A percentile compares a stretch with the other conserved stretches of the same genome.
Evolutionary conservation across 2,797 vertebrate species (phyloP).

Genomic region (Choloepus didactylus): DNA sequence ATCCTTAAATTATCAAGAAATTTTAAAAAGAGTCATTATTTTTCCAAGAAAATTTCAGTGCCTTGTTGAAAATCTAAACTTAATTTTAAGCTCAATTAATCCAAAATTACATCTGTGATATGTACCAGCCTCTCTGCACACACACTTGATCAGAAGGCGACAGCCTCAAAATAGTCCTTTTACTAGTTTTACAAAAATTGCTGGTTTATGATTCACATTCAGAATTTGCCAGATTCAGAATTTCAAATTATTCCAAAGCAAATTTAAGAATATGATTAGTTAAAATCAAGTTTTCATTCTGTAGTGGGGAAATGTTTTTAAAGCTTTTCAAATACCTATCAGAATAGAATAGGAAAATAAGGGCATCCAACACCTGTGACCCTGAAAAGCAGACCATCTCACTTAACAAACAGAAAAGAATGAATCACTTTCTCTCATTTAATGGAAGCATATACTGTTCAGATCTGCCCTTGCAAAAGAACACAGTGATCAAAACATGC

Average conservation of each 20-base stretch:
- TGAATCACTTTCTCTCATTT: constrained; percentile 31
- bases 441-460: background rate
- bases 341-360: background rate
- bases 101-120: background rate
- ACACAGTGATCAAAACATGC: background rate
- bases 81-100: constrained; percentile 29
- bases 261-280: background rate
- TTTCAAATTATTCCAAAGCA: background rate
- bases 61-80: constrained; percentile 36
- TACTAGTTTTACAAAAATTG: background rate
- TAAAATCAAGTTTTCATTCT: background rate
- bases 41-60: constrained; percentile 38
- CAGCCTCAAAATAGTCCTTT: background rate
- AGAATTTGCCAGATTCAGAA: background rate
- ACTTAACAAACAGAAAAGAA: background rate
- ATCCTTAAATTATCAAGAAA: background rate
- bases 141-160: background rate
- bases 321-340: background rate
- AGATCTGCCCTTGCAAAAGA: background rate
- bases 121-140: background rate
- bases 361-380: background rate
- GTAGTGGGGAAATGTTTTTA: background rate
- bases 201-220: background rate
- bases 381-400: background rate
- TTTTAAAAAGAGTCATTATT: background rate